Percentiles rank a stretch among this genome's conserved stretches.
phyloP scores from a whole-genome alignment of 2,113 vertebrate genomes.

The Paramormyrops kingsleyae region DNA sequence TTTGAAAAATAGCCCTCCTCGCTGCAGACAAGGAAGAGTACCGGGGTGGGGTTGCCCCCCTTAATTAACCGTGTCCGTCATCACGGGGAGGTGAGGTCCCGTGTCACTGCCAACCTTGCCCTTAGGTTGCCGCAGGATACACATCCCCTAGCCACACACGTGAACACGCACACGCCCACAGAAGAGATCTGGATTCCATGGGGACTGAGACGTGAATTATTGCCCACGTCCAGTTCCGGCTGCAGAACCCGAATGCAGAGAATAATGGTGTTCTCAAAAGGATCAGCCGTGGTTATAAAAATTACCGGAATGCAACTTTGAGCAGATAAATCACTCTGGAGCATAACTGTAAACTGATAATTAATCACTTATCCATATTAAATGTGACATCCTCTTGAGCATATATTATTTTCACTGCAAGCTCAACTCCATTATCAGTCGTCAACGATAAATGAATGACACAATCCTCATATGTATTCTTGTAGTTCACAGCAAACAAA shows the following conservation, averaged over 20 bases:
- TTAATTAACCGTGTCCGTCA: conserved; percentile 42
- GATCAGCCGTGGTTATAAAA: not conserved
- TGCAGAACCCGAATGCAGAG: not conserved
- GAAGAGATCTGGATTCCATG: not conserved
- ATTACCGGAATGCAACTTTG: not conserved
- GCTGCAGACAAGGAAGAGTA: conserved; percentile 24
- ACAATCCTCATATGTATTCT: not conserved
- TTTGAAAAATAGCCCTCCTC: conserved; percentile 41
- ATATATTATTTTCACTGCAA: not conserved
- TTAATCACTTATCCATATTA: not conserved
- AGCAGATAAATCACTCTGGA: not conserved
- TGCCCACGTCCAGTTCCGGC: not conserved
- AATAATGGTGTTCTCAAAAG: not conserved
- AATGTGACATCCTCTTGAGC: not conserved
- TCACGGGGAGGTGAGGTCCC: conserved; percentile 44
- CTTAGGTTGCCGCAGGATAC: conserved; percentile 30
- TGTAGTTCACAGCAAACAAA: not conserved
- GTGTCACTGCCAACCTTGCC: conserved; percentile 27
- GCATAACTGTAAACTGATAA: not conserved
- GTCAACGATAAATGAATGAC: not conserved
- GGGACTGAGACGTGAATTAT: not conserved
- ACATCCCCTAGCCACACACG: conserved; percentile 32
- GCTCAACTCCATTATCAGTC: not conserved
- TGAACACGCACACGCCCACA: conserved; percentile 21
- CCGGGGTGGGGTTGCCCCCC: conserved; percentile 17